Percentiles rank a stretch among this genome's conserved stretches.
Conservation (phyloP, 1,140 invertebrate genomes). For the Trichonephila clavata region DNA sequence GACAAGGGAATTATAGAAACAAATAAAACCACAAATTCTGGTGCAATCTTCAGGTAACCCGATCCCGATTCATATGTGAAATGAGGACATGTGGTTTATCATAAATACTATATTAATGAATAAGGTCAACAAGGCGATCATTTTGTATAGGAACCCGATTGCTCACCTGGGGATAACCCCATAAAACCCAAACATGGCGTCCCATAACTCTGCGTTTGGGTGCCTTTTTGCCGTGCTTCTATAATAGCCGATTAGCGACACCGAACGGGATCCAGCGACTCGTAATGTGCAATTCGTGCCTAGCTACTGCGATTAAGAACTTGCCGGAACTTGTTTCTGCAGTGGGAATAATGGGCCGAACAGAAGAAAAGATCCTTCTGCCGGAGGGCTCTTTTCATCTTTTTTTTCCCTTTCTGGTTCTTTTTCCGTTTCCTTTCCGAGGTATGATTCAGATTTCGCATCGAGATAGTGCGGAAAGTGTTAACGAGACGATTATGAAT, state of each 20-base stretch:
- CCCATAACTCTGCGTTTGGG: not conserved
- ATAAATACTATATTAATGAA: not conserved
- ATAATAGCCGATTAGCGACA: conserved; percentile 32
- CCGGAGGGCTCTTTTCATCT: too few relatives aligned
- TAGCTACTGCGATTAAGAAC: not conserved
- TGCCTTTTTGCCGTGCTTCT: not conserved
- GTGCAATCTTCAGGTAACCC: too few relatives aligned
- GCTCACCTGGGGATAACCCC: not conserved
- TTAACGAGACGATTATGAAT: not conserved
- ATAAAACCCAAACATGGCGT: not conserved
- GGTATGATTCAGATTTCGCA: conserved; percentile 19
- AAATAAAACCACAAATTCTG: too few relatives aligned
- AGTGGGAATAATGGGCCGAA: not conserved
- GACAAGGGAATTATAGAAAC: too few relatives aligned
- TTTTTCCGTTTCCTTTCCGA: not conserved
- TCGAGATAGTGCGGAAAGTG: not conserved
- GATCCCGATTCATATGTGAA: not conserved
- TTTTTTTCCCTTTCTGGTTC: not conserved
- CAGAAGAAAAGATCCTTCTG: not conserved
- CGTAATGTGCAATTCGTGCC: conserved; percentile 21
- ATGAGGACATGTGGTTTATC: not conserved
- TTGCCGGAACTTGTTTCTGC: conserved; percentile 27
- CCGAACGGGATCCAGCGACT: not conserved
- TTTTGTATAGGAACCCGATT: not conserved
- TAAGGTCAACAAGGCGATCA: not conserved